A percentile compares a stretch with the other conserved stretches of the same genome.
These are phyloP conservation scores for Thymelicus sylvestris DNA, from an alignment of 2,888 invertebrate genomes.

Conservation along the genomic window DNA sequence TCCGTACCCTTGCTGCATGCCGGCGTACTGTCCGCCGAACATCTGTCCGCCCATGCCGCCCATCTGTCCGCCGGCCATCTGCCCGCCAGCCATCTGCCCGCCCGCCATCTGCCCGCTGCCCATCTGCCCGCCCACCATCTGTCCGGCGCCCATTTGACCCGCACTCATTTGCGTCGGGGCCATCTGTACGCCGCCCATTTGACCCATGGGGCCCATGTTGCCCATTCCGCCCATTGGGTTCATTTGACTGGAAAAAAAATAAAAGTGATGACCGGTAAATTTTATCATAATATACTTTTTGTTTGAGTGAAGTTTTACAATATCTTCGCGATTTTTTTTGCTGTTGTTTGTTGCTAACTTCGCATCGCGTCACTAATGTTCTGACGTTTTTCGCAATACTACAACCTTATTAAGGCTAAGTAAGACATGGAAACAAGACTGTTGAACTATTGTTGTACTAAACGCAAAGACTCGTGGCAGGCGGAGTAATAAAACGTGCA, in stretches of 20 bases:
- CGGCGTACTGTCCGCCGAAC: slow-evolving; percentile 86
- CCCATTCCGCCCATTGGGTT: slow-evolving; percentile 76
- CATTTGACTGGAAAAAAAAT: slow-evolving; percentile 69
- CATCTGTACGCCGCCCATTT: slow-evolving; percentile 67
- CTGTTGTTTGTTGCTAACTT: no score
- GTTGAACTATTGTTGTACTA: no score
- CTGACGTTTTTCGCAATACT: no score
- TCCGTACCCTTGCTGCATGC: slow-evolving; percentile 85
- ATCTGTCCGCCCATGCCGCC: slow-evolving; percentile 67
- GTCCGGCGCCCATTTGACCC: slow-evolving; percentile 67
- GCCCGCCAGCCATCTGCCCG: slow-evolving; percentile 67
- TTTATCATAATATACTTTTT: no score
- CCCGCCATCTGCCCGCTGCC: slow-evolving; percentile 67
- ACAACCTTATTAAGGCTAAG: no score
- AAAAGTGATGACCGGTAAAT: background rate
- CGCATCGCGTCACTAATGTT: no score
- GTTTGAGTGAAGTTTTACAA: no score
- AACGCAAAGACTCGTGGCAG: no score
- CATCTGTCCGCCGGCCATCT: slow-evolving; percentile 75
- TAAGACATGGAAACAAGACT: no score
- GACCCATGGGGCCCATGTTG: slow-evolving; percentile 75
- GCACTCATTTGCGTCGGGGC: slow-evolving; percentile 65
- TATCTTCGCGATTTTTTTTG: no score
- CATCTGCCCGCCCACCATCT: slow-evolving; percentile 72
- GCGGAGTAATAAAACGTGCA: no score